Percentiles rank a stretch among this genome's conserved stretches.
Conservation (phyloP, 1,140 invertebrate species). For the Lineus longissimus region DNA sequence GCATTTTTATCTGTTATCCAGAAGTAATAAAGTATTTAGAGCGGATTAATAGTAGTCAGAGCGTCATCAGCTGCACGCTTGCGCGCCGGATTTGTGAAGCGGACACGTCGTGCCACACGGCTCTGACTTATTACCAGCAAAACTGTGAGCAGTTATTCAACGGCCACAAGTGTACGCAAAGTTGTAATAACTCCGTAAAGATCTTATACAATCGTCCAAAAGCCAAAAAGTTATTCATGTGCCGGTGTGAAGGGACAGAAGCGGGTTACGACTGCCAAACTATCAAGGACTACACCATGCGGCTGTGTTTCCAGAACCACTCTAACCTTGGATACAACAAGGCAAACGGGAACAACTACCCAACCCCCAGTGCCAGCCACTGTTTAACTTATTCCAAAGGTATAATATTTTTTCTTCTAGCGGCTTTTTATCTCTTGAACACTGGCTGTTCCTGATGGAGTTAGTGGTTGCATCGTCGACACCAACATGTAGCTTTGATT, state of each 20-base stretch:
- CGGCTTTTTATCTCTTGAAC: no score
- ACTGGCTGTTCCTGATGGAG: no score
- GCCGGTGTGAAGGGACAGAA: conserved; percentile 35
- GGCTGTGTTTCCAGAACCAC: conserved; percentile 25
- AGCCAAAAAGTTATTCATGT: conserved; percentile 36
- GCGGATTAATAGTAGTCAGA: conserved; percentile 20
- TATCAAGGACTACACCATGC: conserved; percentile 31
- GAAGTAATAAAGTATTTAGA: conserved; percentile 28
- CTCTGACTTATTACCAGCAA: conserved; percentile 32
- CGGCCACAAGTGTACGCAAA: conserved; percentile 26
- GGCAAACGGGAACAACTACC: no score
- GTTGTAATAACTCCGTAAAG: conserved; percentile 39
- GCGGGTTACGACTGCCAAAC: conserved; percentile 33
- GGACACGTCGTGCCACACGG: conserved; percentile 40
- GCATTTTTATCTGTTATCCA: conserved; percentile 30
- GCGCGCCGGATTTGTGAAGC: conserved; percentile 41
- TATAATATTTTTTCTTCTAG: no score
- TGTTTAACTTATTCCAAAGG: no score
- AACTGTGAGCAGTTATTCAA: conserved; percentile 26
- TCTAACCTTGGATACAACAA: background rate
- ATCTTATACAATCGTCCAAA: conserved; percentile 38
- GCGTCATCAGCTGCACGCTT: conserved; percentile 31
- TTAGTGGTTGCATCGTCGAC: no score
- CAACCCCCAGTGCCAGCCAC: no score
- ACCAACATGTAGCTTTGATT: no score